These are phyloP conservation scores for Gobiocypris rarus DNA, from an alignment of 2,113 vertebrate species.

Conservation along the genomic window DNA sequence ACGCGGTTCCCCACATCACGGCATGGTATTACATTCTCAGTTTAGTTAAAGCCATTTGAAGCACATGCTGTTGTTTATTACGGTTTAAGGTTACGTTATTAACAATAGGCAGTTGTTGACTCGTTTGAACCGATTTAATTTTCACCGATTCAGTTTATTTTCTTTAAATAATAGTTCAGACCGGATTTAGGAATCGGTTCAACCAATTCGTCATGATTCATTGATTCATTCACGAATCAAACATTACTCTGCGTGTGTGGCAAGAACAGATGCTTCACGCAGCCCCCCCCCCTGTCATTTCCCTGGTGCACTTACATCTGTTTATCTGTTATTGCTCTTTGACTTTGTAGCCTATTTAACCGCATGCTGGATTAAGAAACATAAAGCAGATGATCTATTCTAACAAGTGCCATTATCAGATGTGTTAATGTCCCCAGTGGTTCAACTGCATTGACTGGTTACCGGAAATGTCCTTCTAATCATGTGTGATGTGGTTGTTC, in stretches of 20 bases:
- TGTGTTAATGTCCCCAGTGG: background rate
- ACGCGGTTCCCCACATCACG: background rate
- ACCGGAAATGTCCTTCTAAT: background rate
- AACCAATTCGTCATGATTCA: background rate
- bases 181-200: background rate
- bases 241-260: background rate
- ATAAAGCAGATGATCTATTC: background rate
- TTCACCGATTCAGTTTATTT: background rate
- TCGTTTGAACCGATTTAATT: background rate
- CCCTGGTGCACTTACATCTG: background rate
- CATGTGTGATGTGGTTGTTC: background rate
- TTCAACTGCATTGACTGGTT: background rate
- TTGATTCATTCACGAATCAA: background rate
- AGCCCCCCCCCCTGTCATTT: background rate
- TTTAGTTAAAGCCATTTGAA: background rate
- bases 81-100: background rate
- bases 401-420: background rate
- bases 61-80: background rate
- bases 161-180: background rate
- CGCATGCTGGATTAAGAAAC: background rate
- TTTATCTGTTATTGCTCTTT: background rate
- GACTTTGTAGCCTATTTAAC: too few relatives aligned
- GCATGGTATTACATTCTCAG: background rate
- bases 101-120: background rate
- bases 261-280: background rate